A percentile compares a stretch with the other conserved stretches of the same genome.
phyloP scores from a whole-genome alignment of 1,140 invertebrate genomes.

The Hormaphis cornu region DNA sequence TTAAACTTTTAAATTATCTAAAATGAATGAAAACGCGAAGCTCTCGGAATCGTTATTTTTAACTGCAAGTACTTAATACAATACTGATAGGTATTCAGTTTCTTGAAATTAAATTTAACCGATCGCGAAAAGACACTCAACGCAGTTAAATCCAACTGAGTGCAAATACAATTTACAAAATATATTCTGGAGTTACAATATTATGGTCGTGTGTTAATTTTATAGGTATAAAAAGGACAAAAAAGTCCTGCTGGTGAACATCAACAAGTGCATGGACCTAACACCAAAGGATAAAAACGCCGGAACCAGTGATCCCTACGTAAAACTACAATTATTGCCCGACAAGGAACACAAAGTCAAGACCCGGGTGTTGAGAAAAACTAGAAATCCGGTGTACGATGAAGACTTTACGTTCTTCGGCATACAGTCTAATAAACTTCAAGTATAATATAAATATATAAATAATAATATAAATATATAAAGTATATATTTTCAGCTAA shows the following conservation, averaged over 20 bases:
- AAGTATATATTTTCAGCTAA: too few species aligned
- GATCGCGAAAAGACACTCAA: too few species aligned
- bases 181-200: too few species aligned
- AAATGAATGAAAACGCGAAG: too few species aligned
- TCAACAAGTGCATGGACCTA: slow-evolving; percentile 74
- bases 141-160: too few species aligned
- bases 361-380: slow-evolving; percentile 84
- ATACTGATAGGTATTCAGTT: too few species aligned
- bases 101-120: too few species aligned
- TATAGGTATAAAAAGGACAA: slow-evolving; percentile 74
- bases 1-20: too few species aligned
- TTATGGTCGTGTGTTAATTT: neutral
- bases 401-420: slow-evolving; percentile 96
- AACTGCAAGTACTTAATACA: too few species aligned
- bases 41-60: too few species aligned
- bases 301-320: slow-evolving; percentile 78
- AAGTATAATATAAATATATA: slow-evolving; percentile 42
- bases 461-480: neutral
- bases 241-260: slow-evolving; percentile 80
- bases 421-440: slow-evolving; percentile 69
- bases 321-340: slow-evolving; percentile 84
- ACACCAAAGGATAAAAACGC: slow-evolving; percentile 62
- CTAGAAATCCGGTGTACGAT: slow-evolving; percentile 85
- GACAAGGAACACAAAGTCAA: slow-evolving; percentile 94
- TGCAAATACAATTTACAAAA: too few species aligned